Percentiles rank a stretch among this genome's conserved stretches.
Conservation (phyloP, 2,888 invertebrate genomes). For the Rosalia funebris region DNA sequence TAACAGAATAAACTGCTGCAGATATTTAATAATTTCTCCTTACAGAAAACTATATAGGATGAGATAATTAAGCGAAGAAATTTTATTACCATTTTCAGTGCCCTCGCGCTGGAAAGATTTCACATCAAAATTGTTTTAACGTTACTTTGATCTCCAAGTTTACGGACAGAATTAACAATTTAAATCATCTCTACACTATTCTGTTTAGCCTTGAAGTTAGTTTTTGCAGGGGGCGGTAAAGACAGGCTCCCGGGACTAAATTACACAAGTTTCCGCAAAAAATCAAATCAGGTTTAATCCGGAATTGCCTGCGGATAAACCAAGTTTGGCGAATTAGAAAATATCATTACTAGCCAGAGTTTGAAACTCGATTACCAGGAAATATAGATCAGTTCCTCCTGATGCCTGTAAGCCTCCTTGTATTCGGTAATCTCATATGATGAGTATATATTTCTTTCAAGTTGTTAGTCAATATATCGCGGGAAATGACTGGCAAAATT, state of each 20-base stretch:
- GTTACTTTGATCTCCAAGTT: conserved; percentile 17
- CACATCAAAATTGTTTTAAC: not conserved
- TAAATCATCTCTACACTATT: conserved; percentile 7
- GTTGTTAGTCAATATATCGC: too few species aligned
- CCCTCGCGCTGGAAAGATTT: not conserved
- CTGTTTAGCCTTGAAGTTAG: conserved; percentile 6
- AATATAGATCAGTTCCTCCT: not conserved
- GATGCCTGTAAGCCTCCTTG: too few species aligned
- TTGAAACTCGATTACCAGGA: conserved; percentile 7
- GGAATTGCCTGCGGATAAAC: conserved; percentile 16
- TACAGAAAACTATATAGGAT: conserved; percentile 1
- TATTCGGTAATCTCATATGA: too few species aligned
- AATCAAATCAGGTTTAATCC: conserved; percentile 18
- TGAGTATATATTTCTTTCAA: too few species aligned
- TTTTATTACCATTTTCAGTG: not conserved
- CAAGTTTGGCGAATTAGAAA: conserved; percentile 20
- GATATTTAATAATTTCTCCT: not conserved
- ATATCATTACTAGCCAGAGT: conserved; percentile 12
- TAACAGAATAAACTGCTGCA: too few species aligned
- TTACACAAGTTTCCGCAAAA: conserved; percentile 19
- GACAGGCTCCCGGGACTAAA: conserved; percentile 5
- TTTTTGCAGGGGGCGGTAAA: conserved; percentile 10
- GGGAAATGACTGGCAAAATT: too few species aligned
- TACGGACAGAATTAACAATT: conserved; percentile 17
- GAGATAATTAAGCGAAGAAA: conserved; percentile 7